Conservation (phyloP, 2,113 vertebrate species). For the Semicossyphus pulcher region DNA sequence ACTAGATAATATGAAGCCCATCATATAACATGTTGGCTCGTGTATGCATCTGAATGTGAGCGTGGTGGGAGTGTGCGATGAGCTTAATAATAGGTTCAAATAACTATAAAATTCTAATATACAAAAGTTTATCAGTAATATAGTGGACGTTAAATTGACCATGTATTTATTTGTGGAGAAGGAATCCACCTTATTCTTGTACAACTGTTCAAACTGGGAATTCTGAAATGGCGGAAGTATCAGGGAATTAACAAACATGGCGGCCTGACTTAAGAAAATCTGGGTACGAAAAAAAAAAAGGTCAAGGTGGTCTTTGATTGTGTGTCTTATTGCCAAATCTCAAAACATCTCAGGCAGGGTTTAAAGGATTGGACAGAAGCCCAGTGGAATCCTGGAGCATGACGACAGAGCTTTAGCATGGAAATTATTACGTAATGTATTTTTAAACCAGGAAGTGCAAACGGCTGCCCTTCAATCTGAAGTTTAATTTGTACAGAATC, state of each 20-base stretch:
- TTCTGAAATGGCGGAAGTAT: constrained; percentile 58
- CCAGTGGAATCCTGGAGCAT: constrained; percentile 47
- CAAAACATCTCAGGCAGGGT: constrained; percentile 75
- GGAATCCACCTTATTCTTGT: constrained; percentile 40
- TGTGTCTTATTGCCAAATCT: constrained; percentile 69
- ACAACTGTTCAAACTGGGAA: constrained; percentile 63
- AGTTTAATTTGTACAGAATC: constrained; percentile 53
- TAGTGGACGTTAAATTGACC: constrained; percentile 59
- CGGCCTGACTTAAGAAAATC: constrained; percentile 45
- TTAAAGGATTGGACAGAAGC: constrained; percentile 54
- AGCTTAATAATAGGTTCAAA: constrained; percentile 48
- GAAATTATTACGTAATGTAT: constrained; percentile 41
- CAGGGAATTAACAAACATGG: constrained; percentile 71
- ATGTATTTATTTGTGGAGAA: constrained; percentile 73
- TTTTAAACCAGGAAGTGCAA: constrained; percentile 50
- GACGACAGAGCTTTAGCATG: constrained; percentile 43
- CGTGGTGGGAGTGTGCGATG: constrained; percentile 34
- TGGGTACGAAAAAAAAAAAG: constrained; percentile 19
- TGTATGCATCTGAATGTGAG: constrained; percentile 64
- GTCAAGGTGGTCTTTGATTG: constrained; percentile 44
- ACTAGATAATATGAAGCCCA: constrained; percentile 75
- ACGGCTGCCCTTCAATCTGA: constrained; percentile 46
- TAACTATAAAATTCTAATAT: constrained; percentile 56
- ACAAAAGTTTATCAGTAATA: constrained; percentile 51
- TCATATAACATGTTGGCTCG: constrained; percentile 67